Conservation (phyloP, 2,113 vertebrate species). For the Dendropsophus ebraccatus region DNA sequence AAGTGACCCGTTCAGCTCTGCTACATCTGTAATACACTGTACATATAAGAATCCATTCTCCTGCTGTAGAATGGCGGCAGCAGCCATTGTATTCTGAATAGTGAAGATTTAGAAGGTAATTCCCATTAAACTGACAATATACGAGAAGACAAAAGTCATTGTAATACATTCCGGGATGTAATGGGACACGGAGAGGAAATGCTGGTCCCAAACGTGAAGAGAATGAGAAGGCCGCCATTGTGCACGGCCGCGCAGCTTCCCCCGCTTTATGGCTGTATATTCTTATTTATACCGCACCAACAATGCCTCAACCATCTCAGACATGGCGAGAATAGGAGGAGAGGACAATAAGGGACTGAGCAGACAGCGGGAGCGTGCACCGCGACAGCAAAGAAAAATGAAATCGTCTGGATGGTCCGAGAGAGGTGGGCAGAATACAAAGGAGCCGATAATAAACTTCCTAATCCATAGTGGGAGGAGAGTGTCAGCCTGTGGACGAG, state of each 20-base stretch:
- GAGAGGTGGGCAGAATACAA: conserved; percentile 45
- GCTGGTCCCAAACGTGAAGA: background rate
- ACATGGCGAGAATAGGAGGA: conserved; percentile 15
- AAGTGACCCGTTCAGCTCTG: no score
- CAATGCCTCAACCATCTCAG: conserved; percentile 35
- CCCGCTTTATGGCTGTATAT: conserved; percentile 6
- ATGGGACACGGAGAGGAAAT: conserved; percentile 29
- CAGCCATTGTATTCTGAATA: background rate
- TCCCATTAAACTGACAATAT: background rate
- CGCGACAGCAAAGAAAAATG: conserved; percentile 42
- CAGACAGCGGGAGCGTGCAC: conserved; percentile 27
- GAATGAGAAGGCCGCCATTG: background rate
- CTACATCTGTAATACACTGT: no score
- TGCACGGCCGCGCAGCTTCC: conserved; percentile 1
- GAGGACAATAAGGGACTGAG: conserved; percentile 34
- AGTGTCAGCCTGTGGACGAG: conserved; percentile 18
- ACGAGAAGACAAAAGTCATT: background rate
- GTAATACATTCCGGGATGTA: background rate
- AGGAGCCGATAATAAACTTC: conserved; percentile 41
- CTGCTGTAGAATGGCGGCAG: background rate
- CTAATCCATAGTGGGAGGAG: conserved; percentile 46
- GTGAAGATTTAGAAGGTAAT: background rate
- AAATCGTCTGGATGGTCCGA: conserved; percentile 37
- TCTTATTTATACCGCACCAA: conserved; percentile 25
- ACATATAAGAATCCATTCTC: no score